Evolutionary conservation across 1,140 invertebrate species (phyloP).

Genomic region (Aleiodes sp.): DNA sequence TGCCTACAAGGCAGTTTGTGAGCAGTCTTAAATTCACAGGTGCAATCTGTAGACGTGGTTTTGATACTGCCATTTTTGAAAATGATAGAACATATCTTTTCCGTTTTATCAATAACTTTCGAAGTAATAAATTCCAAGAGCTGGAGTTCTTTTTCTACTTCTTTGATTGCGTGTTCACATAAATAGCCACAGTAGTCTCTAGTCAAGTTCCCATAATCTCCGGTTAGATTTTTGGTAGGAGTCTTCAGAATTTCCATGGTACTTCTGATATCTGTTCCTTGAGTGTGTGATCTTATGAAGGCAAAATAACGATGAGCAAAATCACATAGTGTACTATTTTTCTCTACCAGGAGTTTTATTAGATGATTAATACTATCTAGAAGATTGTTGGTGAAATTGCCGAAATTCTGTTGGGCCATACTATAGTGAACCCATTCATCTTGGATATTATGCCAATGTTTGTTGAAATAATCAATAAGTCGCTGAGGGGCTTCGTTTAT

Average conservation of each 20-base stretch:
- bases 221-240: neutral
- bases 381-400: constrained; percentile 36
- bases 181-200: neutral
- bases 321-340: constrained; percentile 22
- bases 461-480: constrained; percentile 27
- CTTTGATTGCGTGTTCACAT: neutral
- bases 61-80: neutral
- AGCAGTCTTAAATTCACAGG: neutral
- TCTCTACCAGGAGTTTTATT: constrained; percentile 33
- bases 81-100: neutral
- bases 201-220: neutral
- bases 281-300: constrained; percentile 1
- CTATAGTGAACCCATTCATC: constrained; percentile 34
- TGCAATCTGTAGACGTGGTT: neutral
- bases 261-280: neutral
- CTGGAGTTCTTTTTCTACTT: neutral
- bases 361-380: constrained; percentile 33
- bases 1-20: constrained; percentile 3
- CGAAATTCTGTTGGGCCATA: constrained; percentile 32
- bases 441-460: constrained; percentile 35
- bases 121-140: too few relatives aligned
- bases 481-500: constrained; percentile 7
- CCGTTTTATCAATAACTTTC: too few relatives aligned
- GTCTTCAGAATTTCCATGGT: neutral
- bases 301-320: constrained; percentile 18